Evolutionary conservation across 64 coral and sea anemone species (phyloP), one percentile per base, ranked within the genome.

Genomic region (Stichodactyla helianthus): DNA sequence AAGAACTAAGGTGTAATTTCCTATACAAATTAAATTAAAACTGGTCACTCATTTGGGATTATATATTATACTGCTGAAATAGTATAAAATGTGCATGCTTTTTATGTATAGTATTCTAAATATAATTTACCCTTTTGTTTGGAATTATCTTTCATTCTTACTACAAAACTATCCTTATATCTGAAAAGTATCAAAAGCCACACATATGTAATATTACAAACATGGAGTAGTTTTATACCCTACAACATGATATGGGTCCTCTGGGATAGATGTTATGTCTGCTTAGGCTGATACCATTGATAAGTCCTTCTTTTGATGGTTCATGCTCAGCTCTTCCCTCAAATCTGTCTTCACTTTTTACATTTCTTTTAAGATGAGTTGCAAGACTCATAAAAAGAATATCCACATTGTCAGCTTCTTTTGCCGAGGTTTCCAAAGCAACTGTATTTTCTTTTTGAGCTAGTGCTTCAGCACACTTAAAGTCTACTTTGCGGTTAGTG

Each of bases 351-450:
- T 31, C 80, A 82, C 88, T 87, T 84, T 97, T 97, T 5, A 97
- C 68, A 55, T 81, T 97, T 87, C 94, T 83, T 79, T 93, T 93
- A 44, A 99, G 89, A 55, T 99, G 89, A 22, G 89, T 91, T 77
- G 97, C 97, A 27, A 99, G 82, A 35, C 93, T 90, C 87, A 93
- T 92, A 79, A 99, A 99, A 57, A 99, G 89, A 50, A 93, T 51
- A 6, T 99, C 93, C 52, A 99, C 97, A 89, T 99, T 99, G 51
- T 95, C 91, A 6, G 93, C 91, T 55, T 95, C 97, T 77, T 99
- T 99, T 61, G 97, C 97, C 2, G 97, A 99, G 20, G 97, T 99
- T 89, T 99, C 97, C 88, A 99, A 86, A 55, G 97, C 88, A 89
- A 92, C 90, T 86, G 86, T 90, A 25, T 99, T 64, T 85, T 92